phyloP scores from a whole-genome alignment of 2,113 vertebrate genomes.

The Uropsilus gracilis region DNA sequence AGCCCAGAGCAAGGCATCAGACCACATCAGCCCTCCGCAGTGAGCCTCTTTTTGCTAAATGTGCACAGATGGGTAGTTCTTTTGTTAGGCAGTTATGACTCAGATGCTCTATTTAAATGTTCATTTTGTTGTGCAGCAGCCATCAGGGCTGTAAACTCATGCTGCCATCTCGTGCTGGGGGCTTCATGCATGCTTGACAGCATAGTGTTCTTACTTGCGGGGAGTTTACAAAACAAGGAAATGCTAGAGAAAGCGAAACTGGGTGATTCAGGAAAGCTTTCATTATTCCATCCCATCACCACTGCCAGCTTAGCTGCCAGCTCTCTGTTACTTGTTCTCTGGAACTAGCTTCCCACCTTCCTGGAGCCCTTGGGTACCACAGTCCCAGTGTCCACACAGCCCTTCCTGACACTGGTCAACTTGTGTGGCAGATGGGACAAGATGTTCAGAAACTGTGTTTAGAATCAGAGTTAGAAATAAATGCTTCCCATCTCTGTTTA shows the following conservation, averaged over 20 bases:
- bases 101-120: constrained; percentile 34
- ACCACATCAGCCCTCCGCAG: constrained; percentile 2
- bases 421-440: constrained; percentile 72
- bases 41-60: neutral
- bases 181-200: neutral
- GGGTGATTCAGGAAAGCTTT: neutral
- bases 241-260: constrained; percentile 20
- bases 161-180: neutral
- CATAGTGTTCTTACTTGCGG: neutral
- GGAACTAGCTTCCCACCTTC: constrained; percentile 1
- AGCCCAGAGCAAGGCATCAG: constrained; percentile 18
- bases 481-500: neutral
- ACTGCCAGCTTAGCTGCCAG: neutral
- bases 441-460: constrained; percentile 70
- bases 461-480: constrained; percentile 57
- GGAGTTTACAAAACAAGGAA: constrained; percentile 55
- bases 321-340: neutral
- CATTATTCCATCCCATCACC: neutral
- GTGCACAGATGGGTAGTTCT: constrained; percentile 70
- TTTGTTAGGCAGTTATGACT: constrained; percentile 64
- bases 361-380: neutral
- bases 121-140: constrained; percentile 37
- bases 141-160: neutral
- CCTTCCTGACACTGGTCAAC: constrained; percentile 51
- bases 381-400: constrained; percentile 48